phyloP scores from a whole-genome alignment of 1,140 invertebrate species.

The Procambarus clarkii region DNA sequence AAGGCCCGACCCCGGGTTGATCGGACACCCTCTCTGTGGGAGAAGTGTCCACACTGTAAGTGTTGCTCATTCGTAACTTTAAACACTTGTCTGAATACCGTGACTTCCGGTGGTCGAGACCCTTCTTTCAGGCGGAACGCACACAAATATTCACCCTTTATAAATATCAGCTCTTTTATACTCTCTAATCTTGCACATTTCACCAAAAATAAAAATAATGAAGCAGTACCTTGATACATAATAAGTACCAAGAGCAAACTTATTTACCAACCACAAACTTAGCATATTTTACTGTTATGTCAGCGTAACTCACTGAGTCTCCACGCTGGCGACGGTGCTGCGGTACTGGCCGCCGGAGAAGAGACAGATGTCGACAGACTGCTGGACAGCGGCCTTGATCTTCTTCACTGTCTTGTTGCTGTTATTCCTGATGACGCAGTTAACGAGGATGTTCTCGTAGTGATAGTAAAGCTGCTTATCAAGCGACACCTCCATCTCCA shows the following conservation, averaged over 20 bases:
- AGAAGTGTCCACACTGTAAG: neutral
- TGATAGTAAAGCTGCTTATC: slow-evolving; percentile 97
- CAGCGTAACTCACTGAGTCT: slow-evolving; percentile 79
- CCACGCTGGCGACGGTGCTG: slow-evolving; percentile 92
- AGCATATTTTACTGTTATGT: too few relatives aligned
- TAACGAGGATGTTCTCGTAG: slow-evolving; percentile 94
- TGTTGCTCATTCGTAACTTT: too few relatives aligned
- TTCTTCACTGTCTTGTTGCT: slow-evolving; percentile 99
- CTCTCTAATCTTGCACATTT: too few relatives aligned
- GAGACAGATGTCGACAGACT: slow-evolving; percentile 97
- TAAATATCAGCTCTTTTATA: too few relatives aligned
- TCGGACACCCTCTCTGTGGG: slow-evolving; percentile 72
- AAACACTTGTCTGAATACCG: too few relatives aligned
- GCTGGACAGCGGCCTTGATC: slow-evolving; percentile 92
- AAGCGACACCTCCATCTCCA: slow-evolving; percentile 96
- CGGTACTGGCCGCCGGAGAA: slow-evolving; percentile 98
- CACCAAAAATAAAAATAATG: too few relatives aligned
- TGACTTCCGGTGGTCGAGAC: too few relatives aligned
- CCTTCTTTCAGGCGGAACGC: too few relatives aligned
- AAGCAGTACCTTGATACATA: too few relatives aligned
- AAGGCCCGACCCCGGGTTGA: slow-evolving; percentile 71
- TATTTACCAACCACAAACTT: too few relatives aligned
- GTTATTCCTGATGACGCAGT: slow-evolving; percentile 96
- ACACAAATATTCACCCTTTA: too few relatives aligned
- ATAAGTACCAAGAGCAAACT: too few relatives aligned